Evolutionary conservation across 2,888 invertebrate genomes (phyloP).

Genomic region (Drosophila anomelani): DNA sequence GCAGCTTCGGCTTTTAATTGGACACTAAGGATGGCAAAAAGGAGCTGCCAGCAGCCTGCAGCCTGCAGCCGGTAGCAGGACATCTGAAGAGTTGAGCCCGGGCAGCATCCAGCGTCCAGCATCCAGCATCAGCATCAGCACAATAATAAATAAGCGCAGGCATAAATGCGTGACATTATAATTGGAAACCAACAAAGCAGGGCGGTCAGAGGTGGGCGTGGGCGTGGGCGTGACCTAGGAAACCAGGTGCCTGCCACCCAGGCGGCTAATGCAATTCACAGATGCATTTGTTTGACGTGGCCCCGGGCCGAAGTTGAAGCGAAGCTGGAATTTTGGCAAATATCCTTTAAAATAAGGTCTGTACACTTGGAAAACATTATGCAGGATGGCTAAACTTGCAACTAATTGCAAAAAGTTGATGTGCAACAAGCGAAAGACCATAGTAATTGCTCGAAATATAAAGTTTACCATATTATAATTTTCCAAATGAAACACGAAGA

Average conservation of each 20-base stretch:
- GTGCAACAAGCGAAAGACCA: neutral
- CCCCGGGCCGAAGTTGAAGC: neutral
- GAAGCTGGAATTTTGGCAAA: conserved; percentile 8
- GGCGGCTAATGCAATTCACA: conserved; percentile 24
- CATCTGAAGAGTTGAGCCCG: conserved; percentile 43
- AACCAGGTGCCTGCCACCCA: conserved; percentile 1
- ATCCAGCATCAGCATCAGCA: conserved; percentile 48
- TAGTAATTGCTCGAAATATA: neutral
- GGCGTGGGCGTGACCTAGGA: neutral
- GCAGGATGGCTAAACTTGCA: neutral
- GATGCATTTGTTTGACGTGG: conserved; percentile 32
- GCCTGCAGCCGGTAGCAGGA: conserved; percentile 16
- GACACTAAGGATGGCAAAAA: conserved; percentile 55
- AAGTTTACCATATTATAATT: neutral
- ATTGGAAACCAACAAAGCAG: conserved; percentile 60
- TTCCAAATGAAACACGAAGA: neutral
- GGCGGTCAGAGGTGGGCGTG: neutral
- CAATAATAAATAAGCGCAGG: conserved; percentile 65
- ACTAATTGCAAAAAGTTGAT: conserved; percentile 3
- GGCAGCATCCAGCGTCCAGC: conserved; percentile 5
- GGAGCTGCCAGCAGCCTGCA: conserved; percentile 12
- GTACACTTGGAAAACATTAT: conserved; percentile 3
- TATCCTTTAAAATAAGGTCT: conserved; percentile 7
- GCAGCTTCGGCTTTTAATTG: conserved; percentile 68
- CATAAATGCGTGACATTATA: conserved; percentile 71